phyloP scores from a whole-genome alignment of 2,888 invertebrate genomes.

The Dryobota labecula region DNA sequence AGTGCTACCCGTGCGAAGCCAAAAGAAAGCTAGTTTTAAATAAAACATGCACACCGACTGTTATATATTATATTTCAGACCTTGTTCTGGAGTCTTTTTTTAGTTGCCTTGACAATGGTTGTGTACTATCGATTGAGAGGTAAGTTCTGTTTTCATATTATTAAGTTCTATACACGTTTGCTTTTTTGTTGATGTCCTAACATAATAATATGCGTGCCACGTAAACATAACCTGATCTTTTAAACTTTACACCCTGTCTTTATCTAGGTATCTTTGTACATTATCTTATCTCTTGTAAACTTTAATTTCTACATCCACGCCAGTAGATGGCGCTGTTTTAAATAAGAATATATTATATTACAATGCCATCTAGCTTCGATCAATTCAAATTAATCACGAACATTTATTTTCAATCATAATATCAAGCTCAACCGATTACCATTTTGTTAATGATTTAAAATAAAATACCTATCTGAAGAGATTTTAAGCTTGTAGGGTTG shows the following conservation, averaged over 20 bases:
- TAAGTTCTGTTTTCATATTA: conserved; percentile 45
- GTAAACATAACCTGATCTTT: background rate
- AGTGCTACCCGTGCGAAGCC: too few relatives aligned
- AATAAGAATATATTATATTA: background rate
- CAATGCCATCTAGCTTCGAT: conserved; percentile 5
- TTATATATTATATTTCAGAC: conserved; percentile 47
- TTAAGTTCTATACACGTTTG: background rate
- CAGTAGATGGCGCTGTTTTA: background rate
- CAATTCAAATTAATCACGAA: background rate
- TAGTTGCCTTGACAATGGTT: conserved; percentile 4
- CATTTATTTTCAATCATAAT: background rate
- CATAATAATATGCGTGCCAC: background rate
- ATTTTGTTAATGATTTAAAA: background rate
- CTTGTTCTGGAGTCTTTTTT: conserved; percentile 38
- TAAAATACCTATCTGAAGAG: background rate
- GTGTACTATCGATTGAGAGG: conserved; percentile 31
- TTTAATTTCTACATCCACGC: background rate
- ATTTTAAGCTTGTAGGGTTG: background rate
- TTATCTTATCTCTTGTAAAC: background rate
- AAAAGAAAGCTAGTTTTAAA: too few relatives aligned
- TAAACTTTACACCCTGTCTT: background rate
- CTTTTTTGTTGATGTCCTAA: background rate
- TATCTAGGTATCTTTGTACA: background rate
- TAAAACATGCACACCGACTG: conserved; percentile 34
- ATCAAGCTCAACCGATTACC: background rate